Evolutionary conservation across 2,113 vertebrate genomes (phyloP).

Genomic region (Podarcis muralis): DNA sequence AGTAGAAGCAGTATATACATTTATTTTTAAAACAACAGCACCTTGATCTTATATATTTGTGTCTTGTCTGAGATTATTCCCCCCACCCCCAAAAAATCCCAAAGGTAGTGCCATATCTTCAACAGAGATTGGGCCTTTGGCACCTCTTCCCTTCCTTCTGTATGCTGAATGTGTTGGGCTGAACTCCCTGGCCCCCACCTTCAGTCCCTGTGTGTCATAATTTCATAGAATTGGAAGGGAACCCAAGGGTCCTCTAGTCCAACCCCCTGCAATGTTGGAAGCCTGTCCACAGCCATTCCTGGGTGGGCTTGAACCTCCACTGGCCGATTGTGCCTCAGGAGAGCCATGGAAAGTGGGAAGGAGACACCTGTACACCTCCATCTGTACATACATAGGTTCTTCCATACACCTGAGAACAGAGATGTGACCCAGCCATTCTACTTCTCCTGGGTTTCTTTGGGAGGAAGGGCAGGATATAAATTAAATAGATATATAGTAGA

Average conservation of each 20-base stretch:
- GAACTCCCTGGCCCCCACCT: not conserved
- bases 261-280: no score
- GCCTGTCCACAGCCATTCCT: no score
- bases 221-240: no score
- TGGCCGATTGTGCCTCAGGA: no score
- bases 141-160: not conserved
- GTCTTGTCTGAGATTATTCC: not conserved
- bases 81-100: not conserved
- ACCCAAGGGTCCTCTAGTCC: no score
- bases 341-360: not conserved
- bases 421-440: not conserved
- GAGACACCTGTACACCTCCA: not conserved
- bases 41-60: not conserved
- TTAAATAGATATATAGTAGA: no score
- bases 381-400: not conserved
- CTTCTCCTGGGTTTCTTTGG: not conserved
- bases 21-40: not conserved
- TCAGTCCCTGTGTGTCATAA: not conserved
- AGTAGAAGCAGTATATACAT: not conserved
- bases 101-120: not conserved
- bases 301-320: no score
- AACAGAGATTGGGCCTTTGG: not conserved
- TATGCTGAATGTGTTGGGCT: not conserved
- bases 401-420: no score
- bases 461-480: no score